Conservation (phyloP, 2,888 invertebrate species). For the Agrilus cyanescens region DNA sequence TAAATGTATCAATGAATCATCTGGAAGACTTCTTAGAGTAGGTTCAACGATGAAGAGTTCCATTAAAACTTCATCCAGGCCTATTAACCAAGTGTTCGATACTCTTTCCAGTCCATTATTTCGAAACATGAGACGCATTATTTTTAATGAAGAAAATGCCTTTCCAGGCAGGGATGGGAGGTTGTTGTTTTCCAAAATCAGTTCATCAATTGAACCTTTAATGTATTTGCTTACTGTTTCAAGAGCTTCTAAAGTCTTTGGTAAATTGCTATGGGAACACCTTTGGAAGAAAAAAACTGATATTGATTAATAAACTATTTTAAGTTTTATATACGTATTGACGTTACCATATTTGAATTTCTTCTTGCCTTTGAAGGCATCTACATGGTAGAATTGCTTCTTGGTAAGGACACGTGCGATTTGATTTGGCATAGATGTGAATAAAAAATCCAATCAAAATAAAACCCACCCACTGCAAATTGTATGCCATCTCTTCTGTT, state of each 20-base stretch:
- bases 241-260: conserved; percentile 62
- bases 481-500: too few species aligned
- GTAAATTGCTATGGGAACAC: conserved; percentile 85
- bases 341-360: conserved; percentile 73
- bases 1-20: conserved; percentile 63
- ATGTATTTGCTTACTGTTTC: conserved; percentile 56
- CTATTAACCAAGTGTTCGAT: conserved; percentile 69
- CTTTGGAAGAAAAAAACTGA: conserved; percentile 34
- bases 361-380: conserved; percentile 64
- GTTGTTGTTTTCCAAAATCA: conserved; percentile 80
- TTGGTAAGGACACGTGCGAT: conserved; percentile 52
- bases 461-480: too few species aligned
- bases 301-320: neutral
- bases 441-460: too few species aligned
- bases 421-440: neutral
- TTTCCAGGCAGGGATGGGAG: conserved; percentile 75
- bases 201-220: conserved; percentile 64
- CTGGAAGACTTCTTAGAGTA: conserved; percentile 63
- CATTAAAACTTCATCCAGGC: conserved; percentile 62
- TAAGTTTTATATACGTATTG: neutral
- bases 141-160: conserved; percentile 63
- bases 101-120: conserved; percentile 74
- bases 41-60: conserved; percentile 81
- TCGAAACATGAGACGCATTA: conserved; percentile 68
- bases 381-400: conserved; percentile 72